Base-by-base conservation (phyloP, 1,140 invertebrate genomes). In the Aphis gossypii region DNA sequence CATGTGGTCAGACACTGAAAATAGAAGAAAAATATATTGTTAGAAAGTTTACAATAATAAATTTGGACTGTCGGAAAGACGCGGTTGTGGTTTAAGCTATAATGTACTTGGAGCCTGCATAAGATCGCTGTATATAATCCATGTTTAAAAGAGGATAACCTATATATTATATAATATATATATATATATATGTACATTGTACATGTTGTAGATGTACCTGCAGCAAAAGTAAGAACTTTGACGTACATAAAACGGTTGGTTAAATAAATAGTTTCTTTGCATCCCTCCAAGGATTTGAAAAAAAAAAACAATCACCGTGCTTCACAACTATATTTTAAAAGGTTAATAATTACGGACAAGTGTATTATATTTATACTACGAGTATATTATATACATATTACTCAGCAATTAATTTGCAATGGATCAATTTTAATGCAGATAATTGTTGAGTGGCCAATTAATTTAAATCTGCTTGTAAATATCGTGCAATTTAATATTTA, bases 31-130 rank as follows among this genome's bases (percentile, higher is more conserved):
- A 56, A 90, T 56, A 56, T 90, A 60, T 56, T 41, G 21, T 90
- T 56, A 41, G 51, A 56, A 90, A 56, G 51, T 90, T 90, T 51
- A 25, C 35, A 8, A 90, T 51, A 23, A 90, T 90, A 90, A 90
- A 56, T 90, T 90, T 56, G 21, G 23, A 30, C 35, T 56, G 35
- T 56, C 88, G 51, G 51, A 38, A 90, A 25, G 51, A 90, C 51
- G 56, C 21, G 38, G 35, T 25, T n/a, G 44, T 60, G n/a, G 48
- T 89, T 89, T 54, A 14, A 35, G 48, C n/a, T 23, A 38, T 54
- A 56, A 38, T 54, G 9, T 54, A 23, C 48, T 14, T 54, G 21
- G 60, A 14, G 30, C 11, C 86, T 30, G 83, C 25, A 84, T 25
- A 46, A 86, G 84, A 86, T 86, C 44, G 25, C 41, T 38, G 23